phyloP scores from a whole-genome alignment of 2,113 vertebrate genomes.

The Chionodraco myersi region DNA sequence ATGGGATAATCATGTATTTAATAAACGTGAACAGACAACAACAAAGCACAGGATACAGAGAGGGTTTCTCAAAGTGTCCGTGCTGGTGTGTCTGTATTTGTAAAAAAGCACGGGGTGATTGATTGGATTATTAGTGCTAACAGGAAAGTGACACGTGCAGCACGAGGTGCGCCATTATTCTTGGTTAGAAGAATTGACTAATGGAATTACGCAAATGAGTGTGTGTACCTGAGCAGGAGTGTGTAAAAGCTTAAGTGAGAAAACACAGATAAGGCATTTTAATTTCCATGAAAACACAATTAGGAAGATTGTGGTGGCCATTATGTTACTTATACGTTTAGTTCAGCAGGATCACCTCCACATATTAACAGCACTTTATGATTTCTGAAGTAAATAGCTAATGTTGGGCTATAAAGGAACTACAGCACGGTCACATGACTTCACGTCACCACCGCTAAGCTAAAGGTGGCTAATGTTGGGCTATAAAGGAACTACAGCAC shows the following conservation, averaged over 20 bases:
- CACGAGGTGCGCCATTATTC: constrained; percentile 21
- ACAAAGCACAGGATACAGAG: not conserved
- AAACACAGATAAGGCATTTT: not conserved
- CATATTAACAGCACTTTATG: too few species aligned
- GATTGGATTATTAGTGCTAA: constrained; percentile 16
- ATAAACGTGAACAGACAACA: not conserved
- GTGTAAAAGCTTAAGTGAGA: not conserved
- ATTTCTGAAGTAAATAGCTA: too few species aligned
- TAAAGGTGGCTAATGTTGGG: too few species aligned
- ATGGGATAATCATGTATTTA: not conserved
- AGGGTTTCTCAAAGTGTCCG: not conserved
- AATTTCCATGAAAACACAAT: not conserved
- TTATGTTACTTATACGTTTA: too few species aligned
- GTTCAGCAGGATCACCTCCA: too few species aligned
- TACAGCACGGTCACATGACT: too few species aligned
- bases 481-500: too few species aligned
- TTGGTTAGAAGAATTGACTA: constrained; percentile 30
- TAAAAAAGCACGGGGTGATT: constrained; percentile 16
- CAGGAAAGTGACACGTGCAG: constrained; percentile 23
- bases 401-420: too few species aligned
- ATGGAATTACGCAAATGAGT: constrained; percentile 16
- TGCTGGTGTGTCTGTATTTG: not conserved
- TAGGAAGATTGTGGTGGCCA: too few species aligned
- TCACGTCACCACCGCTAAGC: too few species aligned
- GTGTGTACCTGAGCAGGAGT: not conserved